Evolutionary conservation across 2,888 invertebrate genomes (phyloP).

Genomic region (Sclerodermus sp.): DNA sequence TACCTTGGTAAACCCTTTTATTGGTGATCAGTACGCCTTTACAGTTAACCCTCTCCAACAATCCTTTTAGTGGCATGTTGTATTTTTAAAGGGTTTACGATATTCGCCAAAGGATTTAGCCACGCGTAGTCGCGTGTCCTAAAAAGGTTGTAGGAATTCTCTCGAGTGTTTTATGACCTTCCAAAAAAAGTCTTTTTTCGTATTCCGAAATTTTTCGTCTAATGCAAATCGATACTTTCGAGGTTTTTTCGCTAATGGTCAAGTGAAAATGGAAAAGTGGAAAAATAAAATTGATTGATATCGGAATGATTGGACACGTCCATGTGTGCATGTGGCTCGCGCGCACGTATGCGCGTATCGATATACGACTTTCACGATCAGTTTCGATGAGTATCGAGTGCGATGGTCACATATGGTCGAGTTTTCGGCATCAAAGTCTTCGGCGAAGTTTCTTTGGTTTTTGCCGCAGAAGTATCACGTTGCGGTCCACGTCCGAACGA

Average conservation of each 20-base stretch:
- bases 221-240: too few relatives aligned
- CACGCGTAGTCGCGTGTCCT: constrained; percentile 29
- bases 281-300: too few relatives aligned
- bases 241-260: too few relatives aligned
- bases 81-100: constrained; percentile 44
- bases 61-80: constrained; percentile 40
- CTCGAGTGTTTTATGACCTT: neutral
- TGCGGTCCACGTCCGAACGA: constrained; percentile 50
- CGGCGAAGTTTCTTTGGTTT: constrained; percentile 7
- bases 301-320: too few relatives aligned
- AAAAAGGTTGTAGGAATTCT: neutral
- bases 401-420: constrained; percentile 7
- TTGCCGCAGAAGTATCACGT: constrained; percentile 52
- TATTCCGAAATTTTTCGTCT: too few relatives aligned
- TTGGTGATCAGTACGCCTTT: constrained; percentile 51
- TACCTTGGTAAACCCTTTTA: constrained; percentile 46
- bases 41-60: constrained; percentile 47
- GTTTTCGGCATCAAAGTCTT: too few relatives aligned
- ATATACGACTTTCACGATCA: constrained; percentile 20
- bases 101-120: constrained; percentile 3
- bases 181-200: too few relatives aligned
- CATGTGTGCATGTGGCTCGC: too few relatives aligned
- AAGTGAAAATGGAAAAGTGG: too few relatives aligned
- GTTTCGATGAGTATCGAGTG: constrained; percentile 18
- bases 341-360: too few relatives aligned